Percentiles rank a stretch among this genome's conserved stretches.
Evolutionary conservation across 2,888 invertebrate species (phyloP).

Genomic region (Limnephilus auricula): DNA sequence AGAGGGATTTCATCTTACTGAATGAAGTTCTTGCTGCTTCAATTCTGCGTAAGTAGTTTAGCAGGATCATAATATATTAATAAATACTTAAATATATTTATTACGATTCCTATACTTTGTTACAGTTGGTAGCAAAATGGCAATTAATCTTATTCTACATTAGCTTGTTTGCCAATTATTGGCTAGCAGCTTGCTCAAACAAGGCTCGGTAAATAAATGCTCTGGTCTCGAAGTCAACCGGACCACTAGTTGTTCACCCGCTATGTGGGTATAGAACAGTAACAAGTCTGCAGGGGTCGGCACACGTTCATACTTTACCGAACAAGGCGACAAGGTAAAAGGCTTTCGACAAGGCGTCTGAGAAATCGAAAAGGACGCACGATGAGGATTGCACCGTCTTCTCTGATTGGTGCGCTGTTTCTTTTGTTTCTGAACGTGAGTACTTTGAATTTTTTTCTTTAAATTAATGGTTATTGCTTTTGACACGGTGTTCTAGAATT

Average conservation of each 20-base stretch:
- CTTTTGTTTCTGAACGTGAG: conserved; percentile 29
- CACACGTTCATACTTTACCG: background rate
- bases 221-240: background rate
- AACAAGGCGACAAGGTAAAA: background rate
- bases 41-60: no score
- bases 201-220: background rate
- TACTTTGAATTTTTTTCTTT: background rate
- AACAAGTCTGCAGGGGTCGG: background rate
- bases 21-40: no score
- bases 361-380: background rate
- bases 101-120: background rate
- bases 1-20: no score
- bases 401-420: conserved; percentile 9
- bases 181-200: conserved; percentile 6
- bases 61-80: no score
- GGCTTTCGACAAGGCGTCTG: conserved; percentile 2
- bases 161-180: conserved; percentile 26
- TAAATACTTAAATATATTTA: background rate
- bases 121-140: background rate
- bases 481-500: background rate
- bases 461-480: background rate
- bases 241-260: background rate
- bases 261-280: background rate
- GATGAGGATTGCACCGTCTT: conserved; percentile 21
- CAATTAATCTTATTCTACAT: background rate